Conservation (phyloP, 2,888 invertebrate genomes). For the Rhingia campestris region DNA sequence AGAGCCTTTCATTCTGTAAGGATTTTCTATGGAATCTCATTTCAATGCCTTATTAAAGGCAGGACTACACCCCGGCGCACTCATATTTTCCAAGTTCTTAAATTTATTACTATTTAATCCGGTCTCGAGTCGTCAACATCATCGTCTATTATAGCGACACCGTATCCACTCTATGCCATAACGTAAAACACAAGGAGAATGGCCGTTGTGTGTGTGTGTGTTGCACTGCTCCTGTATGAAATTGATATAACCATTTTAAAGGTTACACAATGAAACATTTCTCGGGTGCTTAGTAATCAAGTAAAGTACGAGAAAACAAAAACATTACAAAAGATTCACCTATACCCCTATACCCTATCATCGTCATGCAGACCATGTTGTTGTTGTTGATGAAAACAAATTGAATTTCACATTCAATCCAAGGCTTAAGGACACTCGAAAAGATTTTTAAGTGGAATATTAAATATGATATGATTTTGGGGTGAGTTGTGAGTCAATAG, state of each 20-base stretch:
- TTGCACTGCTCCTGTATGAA: conserved; percentile 35
- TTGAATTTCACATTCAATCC: conserved; percentile 63
- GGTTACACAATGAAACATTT: conserved; percentile 64
- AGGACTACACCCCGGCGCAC: conserved; percentile 2
- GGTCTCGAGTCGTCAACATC: conserved; percentile 40
- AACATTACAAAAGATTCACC: conserved; percentile 48
- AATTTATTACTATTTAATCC: conserved; percentile 66
- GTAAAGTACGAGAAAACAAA: conserved; percentile 49
- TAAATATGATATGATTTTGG: conserved; percentile 62
- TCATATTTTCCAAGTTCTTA: conserved; percentile 34
- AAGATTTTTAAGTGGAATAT: conserved; percentile 70
- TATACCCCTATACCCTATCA: conserved; percentile 3
- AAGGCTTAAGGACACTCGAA: conserved; percentile 67
- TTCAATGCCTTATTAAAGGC: conserved; percentile 4
- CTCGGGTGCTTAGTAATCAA: conserved; percentile 53
- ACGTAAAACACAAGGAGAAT: background rate
- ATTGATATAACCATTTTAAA: conserved; percentile 67
- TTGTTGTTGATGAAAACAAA: conserved; percentile 45
- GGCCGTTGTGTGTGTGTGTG: too few species aligned
- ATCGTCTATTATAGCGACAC: conserved; percentile 18
- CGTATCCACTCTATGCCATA: background rate
- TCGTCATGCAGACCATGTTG: conserved; percentile 4
- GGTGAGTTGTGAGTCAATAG: conserved; percentile 24
- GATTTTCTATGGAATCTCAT: conserved; percentile 22
- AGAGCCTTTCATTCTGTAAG: conserved; percentile 6